phyloP scores from a whole-genome alignment of 2,888 invertebrate species.

The Bembecia ichneumoniformis region DNA sequence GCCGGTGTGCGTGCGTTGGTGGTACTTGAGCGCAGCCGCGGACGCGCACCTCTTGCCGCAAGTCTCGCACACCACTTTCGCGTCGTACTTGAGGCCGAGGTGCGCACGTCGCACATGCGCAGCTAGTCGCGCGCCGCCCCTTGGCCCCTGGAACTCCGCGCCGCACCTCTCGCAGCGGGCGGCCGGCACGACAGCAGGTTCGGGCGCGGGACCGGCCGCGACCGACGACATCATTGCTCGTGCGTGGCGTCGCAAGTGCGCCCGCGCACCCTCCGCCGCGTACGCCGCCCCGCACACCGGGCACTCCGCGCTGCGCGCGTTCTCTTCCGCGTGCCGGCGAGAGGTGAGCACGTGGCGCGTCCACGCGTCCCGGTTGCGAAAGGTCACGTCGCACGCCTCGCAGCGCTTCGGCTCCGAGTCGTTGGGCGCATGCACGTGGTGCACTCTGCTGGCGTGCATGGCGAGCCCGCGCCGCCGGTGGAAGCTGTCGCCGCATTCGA shows the following conservation, averaged over 20 bases:
- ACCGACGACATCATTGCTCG: slow-evolving; percentile 7
- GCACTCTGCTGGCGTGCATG: slow-evolving; percentile 41
- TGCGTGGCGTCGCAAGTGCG: slow-evolving; percentile 20
- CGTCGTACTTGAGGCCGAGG: slow-evolving; percentile 42
- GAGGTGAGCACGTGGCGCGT: slow-evolving; percentile 4
- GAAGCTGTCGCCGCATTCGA: slow-evolving; percentile 40
- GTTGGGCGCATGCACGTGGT: slow-evolving; percentile 9
- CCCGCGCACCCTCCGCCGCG: background rate
- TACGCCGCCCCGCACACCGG: no score
- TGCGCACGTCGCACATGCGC: slow-evolving; percentile 42
- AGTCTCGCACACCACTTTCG: slow-evolving; percentile 48
- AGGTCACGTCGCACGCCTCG: slow-evolving; percentile 10
- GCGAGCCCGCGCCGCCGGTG: slow-evolving; percentile 35
- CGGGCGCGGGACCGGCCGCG: no score
- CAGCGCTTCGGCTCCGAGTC: slow-evolving; percentile 1
- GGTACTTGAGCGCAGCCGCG: slow-evolving; percentile 36
- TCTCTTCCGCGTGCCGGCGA: no score
- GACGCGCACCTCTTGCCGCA: slow-evolving; percentile 50
- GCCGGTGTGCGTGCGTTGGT: slow-evolving; percentile 52
- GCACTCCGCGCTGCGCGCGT: background rate
- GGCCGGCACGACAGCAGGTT: slow-evolving; percentile 1
- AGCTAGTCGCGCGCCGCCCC: slow-evolving; percentile 32
- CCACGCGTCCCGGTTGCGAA: slow-evolving; percentile 7
- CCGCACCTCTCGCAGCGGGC: slow-evolving; percentile 1
- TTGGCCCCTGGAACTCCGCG: slow-evolving; percentile 15